Evolutionary conservation across 2,888 invertebrate species (phyloP), one percentile per base, ranked within the genome.

Genomic region (Hemaris fuciformis): DNA sequence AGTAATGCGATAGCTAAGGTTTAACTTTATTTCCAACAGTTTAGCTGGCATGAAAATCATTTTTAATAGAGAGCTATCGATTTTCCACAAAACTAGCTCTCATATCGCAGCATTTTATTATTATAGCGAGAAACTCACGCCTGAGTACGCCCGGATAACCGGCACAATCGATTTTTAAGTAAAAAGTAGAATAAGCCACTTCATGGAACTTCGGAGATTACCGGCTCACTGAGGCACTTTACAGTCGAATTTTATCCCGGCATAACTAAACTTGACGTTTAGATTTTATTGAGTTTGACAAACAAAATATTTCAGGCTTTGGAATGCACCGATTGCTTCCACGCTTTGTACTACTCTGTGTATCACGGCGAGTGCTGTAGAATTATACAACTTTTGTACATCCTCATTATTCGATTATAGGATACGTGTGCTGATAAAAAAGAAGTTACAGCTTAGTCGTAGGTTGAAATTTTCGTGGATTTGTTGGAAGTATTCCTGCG

Each of bases 131-230:
- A 71, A 66, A 62, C 64, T 72, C 71, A 64, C 71, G 78, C 71
- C 76, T 80, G 80, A 73, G 69, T 72, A 77, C 75, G 72, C 76
- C 60, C 45, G 70, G 79, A 80, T 80, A 80, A 72, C 74, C 66
- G 73, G 60, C 65, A 62, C 76, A 72, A 79, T 76, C 73, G 75
- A 74, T 75, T 75, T 74, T 74, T 66, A 74, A 72, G 63, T 70
- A 75, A 76, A 79, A 77, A 74, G 67, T 69, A 64, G 65, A 58
- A 59, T 59, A 61, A 67, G 67, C 63, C 64, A 66, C 66, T 73
- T 69, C 60, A 43, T 43, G 34, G 31, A 73, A 74, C 66, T 73
- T 66, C 66, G 60, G 64, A 72, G 69, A 67, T 67, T 67, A 68
- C 62, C 23, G 22, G 22, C 64, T 69, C 69, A 69, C 69, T 70